Evolutionary conservation across 2,113 vertebrate genomes (phyloP), one percentile per base, ranked within the genome.

Genomic region (Saguinus imperator): DNA sequence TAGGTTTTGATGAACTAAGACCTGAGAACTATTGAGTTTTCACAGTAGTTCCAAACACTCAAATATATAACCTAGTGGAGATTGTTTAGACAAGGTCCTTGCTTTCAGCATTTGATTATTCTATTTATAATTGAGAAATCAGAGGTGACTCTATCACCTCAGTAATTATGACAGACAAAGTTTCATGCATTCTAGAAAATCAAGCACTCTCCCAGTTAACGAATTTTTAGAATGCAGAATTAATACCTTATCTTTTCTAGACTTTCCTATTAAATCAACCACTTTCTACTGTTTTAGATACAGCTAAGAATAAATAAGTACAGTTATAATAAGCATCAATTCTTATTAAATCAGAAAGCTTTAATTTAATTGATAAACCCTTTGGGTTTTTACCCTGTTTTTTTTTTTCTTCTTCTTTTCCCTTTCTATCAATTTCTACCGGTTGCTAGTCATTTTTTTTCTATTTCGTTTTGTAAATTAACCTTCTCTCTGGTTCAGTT

Each of bases 391-490:
- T 83, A 35, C 11, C 8, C 75, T 27, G 80, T 94, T 87, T 52
- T 50, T 52, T 87, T 88, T 21, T 64, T 70, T 27, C 64, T 48
- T 48, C 8, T 7, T 50, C 5, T 27, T 35, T 32, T 2, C 8
- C 8, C 11, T 1, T 2, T 13, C 35, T 5, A 48, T 68, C n/a
- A 68, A 17, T 23, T 75, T 89, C 77, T 82, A 50, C 9, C 1
- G 5, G 35, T 52, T 45, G 37, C 57, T 66, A 70, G 23, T 90
- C 40, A 55, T 9, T n/a, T 91, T 43, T n/a, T 48, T 16, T 12
- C 48, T 32, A 40, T 66, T 77, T 64, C 55, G 37, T 90, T 87
- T 92, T 93, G 48, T 72, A 93, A 88, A 43, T 82, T 87, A 87
- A 85, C 57, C 3, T 58, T 87, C 61, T 84, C 29, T 81, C n/a